Conservation (phyloP, 2,888 invertebrate genomes). For the Ichneumoninae sp. region DNA sequence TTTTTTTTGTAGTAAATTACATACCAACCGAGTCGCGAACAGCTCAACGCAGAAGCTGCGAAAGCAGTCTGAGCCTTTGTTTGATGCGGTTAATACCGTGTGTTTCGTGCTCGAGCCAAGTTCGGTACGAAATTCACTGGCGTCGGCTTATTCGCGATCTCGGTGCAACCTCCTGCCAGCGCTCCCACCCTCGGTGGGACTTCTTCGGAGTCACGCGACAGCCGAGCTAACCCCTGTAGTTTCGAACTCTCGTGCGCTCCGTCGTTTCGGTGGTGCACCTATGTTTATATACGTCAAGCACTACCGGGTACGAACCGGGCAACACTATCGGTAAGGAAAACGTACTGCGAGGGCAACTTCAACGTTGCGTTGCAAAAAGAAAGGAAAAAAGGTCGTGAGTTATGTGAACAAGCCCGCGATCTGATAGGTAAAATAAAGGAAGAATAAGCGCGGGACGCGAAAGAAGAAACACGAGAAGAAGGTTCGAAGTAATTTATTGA, state of each 20-base stretch:
- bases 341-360: neutral
- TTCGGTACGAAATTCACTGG: conserved; percentile 47
- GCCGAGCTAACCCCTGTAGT: conserved; percentile 9
- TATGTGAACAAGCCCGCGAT: conserved; percentile 12
- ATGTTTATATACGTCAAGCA: neutral
- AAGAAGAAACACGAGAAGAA: neutral
- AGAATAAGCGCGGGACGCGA: neutral
- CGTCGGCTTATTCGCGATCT: conserved; percentile 30
- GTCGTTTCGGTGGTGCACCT: conserved; percentile 6
- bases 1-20: neutral
- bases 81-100: conserved; percentile 18
- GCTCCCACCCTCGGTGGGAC: conserved; percentile 29
- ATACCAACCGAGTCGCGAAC: neutral
- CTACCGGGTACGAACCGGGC: too few species aligned
- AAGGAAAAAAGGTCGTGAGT: conserved; percentile 3
- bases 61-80: conserved; percentile 37
- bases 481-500: conserved; percentile 21
- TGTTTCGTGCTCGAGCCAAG: conserved; percentile 46
- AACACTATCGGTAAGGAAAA: conserved; percentile 6
- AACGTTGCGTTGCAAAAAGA: conserved; percentile 3
- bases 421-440: neutral
- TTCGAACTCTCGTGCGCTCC: conserved; percentile 31
- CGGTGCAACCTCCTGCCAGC: conserved; percentile 38
- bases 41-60: neutral
- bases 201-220: conserved; percentile 52